Conservation (phyloP, 2,797 vertebrate species). For the Gila robusta region DNA sequence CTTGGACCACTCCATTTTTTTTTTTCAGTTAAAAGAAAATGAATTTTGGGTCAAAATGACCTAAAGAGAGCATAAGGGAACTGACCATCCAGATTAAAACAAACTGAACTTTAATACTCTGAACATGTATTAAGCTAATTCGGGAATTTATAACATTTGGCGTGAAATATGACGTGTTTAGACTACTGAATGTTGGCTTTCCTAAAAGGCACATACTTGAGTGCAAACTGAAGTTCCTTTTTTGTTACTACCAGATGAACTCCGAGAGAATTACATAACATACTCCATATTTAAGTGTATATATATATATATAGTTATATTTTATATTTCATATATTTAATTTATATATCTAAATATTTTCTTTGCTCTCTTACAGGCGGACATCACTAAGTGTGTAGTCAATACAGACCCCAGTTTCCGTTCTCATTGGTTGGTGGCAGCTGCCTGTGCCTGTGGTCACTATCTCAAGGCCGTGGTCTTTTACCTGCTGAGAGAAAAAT, state of each 20-base stretch:
- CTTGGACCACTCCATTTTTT: too few relatives aligned
- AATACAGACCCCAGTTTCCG: constrained; percentile 87
- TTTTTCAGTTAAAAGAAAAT: too few relatives aligned
- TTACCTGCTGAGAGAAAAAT: constrained; percentile 92
- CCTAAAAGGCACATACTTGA: constrained; percentile 57
- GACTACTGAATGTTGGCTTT: constrained; percentile 58
- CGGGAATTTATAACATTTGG: constrained; percentile 7
- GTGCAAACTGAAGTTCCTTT: constrained; percentile 37
- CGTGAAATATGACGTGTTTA: constrained; percentile 53
- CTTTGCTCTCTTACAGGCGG: constrained; percentile 71
- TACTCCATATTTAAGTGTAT: neutral
- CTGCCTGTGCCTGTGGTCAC: constrained; percentile 86
- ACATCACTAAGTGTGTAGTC: constrained; percentile 94
- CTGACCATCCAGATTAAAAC: constrained; percentile 6
- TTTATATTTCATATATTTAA: neutral
- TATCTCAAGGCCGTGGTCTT: constrained; percentile 91
- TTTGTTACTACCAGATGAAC: neutral
- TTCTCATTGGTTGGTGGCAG: constrained; percentile 91
- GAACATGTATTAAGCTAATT: neutral
- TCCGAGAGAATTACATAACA: neutral
- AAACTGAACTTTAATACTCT: neutral
- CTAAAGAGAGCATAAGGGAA: too few relatives aligned
- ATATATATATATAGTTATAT: neutral
- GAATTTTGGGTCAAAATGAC: too few relatives aligned
- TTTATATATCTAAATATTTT: constrained; percentile 12